phyloP scores from a whole-genome alignment of 1,140 invertebrate species.

The Heliothis subflexa region DNA sequence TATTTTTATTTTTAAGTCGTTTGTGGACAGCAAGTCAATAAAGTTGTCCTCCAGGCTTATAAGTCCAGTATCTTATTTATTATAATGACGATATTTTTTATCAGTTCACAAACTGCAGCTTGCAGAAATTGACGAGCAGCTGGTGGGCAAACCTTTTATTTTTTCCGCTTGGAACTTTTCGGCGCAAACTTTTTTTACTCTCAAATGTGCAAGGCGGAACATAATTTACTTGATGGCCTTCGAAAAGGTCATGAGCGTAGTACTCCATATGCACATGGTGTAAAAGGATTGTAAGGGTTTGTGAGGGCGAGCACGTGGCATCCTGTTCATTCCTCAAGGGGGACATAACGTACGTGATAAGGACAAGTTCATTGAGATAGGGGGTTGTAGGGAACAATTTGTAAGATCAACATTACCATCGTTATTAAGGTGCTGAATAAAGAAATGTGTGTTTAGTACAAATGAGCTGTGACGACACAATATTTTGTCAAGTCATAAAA shows the following conservation, averaged over 20 bases:
- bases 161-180: slow-evolving; percentile 4
- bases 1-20: too few species aligned
- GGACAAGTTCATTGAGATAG: background rate
- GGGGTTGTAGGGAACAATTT: too few species aligned
- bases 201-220: background rate
- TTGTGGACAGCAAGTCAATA: background rate
- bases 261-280: slow-evolving; percentile 7
- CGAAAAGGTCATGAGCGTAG: slow-evolving; percentile 28
- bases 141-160: slow-evolving; percentile 1
- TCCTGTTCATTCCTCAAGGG: background rate
- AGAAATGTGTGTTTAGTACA: too few species aligned
- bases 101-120: background rate
- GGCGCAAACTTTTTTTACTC: background rate
- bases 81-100: background rate
- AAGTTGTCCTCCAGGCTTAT: background rate
- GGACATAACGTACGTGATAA: background rate
- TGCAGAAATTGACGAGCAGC: slow-evolving; percentile 25
- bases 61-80: too few species aligned
- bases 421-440: too few species aligned
- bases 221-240: slow-evolving; percentile 37
- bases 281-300: slow-evolving; percentile 1
- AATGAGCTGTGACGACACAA: background rate
- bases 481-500: background rate
- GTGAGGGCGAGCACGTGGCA: slow-evolving; percentile 4
- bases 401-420: too few species aligned